Evolutionary conservation across 2,113 vertebrate species (phyloP), one percentile per base, ranked within the genome.

Genomic region (Pitta sordida): DNA sequence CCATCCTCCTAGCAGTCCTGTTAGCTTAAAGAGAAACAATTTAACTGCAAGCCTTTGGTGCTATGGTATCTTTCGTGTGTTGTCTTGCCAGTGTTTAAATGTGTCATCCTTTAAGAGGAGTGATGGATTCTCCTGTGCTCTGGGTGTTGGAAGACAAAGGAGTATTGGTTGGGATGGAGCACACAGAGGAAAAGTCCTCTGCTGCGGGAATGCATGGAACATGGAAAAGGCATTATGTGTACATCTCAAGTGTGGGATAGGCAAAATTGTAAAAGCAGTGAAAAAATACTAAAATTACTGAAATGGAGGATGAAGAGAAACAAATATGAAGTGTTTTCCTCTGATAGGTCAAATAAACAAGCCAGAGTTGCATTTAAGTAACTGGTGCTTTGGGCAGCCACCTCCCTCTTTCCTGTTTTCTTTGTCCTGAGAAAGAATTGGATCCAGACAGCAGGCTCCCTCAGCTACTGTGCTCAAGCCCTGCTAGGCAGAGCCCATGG

Each of bases 191-290:
- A 43, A 65, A 48, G 29, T 36, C 34, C 20, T 16, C 18, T 21
- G 17, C 8, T 48, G 15, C 3, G 39, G 56, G 43, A 51, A 32
- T 9, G 11, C 0, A 0, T n/a, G 44, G 21, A 5, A 17, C 11
- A 4, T 44, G 21, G 11, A 3, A 17, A 12, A 13, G 37, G 36
- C 15, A 5, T 60, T 71, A 7, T 20, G 36, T 13, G 15, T 64
- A 2, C 2, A 0, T 48, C 44, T 32, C 39, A 46, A 39, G n/a
- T 16, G 2, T n/a, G 27, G 69, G 23, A 29, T 6, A 14, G 21
- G 34, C 34, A 63, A 77, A 65, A 52, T 27, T 1, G 0, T 53
- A 51, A 65, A 62, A 83, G 15, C 26, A 65, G 46, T 43, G 68
- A 63, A 85, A 77, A 80, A 55, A 19, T n/a, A 30, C 24, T 63